Base-by-base conservation (phyloP, 2,888 invertebrate genomes). In the Cantharis lateralis region DNA sequence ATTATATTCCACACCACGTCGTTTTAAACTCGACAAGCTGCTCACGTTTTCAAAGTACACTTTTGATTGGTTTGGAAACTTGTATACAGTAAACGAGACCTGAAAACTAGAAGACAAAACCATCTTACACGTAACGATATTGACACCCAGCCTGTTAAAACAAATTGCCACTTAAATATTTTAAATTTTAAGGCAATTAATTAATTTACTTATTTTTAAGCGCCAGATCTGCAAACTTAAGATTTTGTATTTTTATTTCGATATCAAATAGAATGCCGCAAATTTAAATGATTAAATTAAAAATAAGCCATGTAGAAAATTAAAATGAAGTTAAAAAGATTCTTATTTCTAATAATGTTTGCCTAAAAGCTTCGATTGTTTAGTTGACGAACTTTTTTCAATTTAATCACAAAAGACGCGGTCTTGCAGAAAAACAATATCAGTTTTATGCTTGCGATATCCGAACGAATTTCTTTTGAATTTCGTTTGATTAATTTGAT, bases 51-150 rank as follows among this genome's bases (percentile, higher is more conserved):
- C 71, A 69, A 70, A 74, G 77, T 78, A 78, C 80, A 80, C 80
- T 74, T 77, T 78, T 82, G 82, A 82, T 82, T 82, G 80, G 80
- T 79, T 80, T 76, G 73, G 73, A 79, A 79, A 79, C 78, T 80
- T 79, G 80, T 80, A 80, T 78, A 77, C 74, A 24, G 76, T 72
- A 76, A 77, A 81, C 81, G 79, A 79, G 80, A 76, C 79, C 70
- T 68, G 79, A 77, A 80, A 81, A 72, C 76, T 75, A 70, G 68
- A 72, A 63, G 70, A 71, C 77, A 75, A 72, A 72, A 75, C 18
- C 71, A 74, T 70, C 66, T 74, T 71, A 74, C 68, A 78, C 26
- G 71, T 72, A 74, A 72, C 70, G 72, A 70, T 69, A 48, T 32
- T 71, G 16, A 63, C 70, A 63, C 71, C 62, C 18, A 20, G 63